These are phyloP conservation scores for Listronotus bonariensis DNA, from an alignment of 1,140 invertebrate species.

Conservation along the genomic window DNA sequence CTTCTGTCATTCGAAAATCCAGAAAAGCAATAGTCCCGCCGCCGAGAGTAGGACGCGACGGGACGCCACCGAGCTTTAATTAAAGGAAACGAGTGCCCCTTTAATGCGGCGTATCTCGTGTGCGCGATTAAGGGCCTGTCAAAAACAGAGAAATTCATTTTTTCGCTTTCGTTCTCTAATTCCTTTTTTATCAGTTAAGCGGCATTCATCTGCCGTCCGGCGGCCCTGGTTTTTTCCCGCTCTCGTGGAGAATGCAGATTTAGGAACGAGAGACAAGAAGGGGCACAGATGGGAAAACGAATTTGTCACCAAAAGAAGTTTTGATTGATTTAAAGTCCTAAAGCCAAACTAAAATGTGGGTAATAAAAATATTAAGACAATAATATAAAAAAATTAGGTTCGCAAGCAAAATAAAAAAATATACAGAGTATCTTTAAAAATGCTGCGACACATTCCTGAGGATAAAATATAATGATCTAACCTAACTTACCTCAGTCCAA, in stretches of 20 bases:
- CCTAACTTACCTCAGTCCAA: no score
- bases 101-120: constrained; percentile 55
- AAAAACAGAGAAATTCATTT: constrained; percentile 59
- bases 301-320: no score
- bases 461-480: no score
- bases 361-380: no score
- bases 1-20: constrained; percentile 11
- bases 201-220: constrained; percentile 53
- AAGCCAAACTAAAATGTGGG: no score
- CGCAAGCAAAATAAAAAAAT: no score
- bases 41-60: constrained; percentile 18
- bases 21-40: constrained; percentile 15
- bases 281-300: no score
- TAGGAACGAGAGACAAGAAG: constrained; percentile 3
- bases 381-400: background rate
- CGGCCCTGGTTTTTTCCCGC: constrained; percentile 33
- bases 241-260: constrained; percentile 43
- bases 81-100: constrained; percentile 54
- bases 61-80: constrained; percentile 49
- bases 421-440: no score
- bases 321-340: no score
- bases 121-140: constrained; percentile 57
- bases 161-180: constrained; percentile 57
- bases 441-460: no score
- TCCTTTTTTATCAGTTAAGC: constrained; percentile 57